Base-by-base conservation (phyloP, 2,888 invertebrate species). In the Plemyria rubiginata region DNA sequence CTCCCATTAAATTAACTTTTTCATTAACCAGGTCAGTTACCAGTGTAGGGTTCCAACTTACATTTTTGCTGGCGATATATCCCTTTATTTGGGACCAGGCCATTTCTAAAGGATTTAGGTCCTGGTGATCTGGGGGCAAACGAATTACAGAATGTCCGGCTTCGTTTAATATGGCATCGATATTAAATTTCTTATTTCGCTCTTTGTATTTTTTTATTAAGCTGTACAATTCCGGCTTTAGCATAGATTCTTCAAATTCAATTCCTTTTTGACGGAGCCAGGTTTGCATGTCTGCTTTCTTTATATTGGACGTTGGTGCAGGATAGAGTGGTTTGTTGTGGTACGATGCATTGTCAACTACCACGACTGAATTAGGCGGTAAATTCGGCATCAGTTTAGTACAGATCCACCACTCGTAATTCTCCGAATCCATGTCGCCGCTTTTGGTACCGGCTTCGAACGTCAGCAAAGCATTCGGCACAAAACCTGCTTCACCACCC, bases 1-100 rank as follows among this genome's bases (percentile, higher is more conserved):
- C 54, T 13, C 68, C 65, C 67, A 71, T 74, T 46, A 46, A 13
- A 36, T 65, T 46, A 8, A 66, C 60, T 53, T 69, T 71, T 64
- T 70, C 69, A 22, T 53, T 62, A 11, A 70, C 57, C n/a, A n/a
- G n/a, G n/a, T n/a, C 9, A 38, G 51, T 38, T 36, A 51, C 16
- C 38, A 13, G 36, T 36, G 38, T 16, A 38, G 16, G 15, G 51
- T 38, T 51, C 16, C 38, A 51, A 51, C 38, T 51, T 1, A 51
- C 51, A 51, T 38, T 16, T 51, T 51, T 51, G 16, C 38, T 38
- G 36, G 38, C 38, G n/a, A 38, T 38, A 38, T 16, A 38, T 36
- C 38, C 51, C 38, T 51, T 51, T 51, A 51, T 51, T 38, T 51
- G 51, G 38, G 38, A 51, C 38, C 16, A 50, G 8, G 32, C 29